A percentile compares a stretch with the other conserved stretches of the same genome.
These are phyloP conservation scores for Escarpia spicata DNA, from an alignment of 2,888 invertebrate genomes.

Conservation along the genomic window DNA sequence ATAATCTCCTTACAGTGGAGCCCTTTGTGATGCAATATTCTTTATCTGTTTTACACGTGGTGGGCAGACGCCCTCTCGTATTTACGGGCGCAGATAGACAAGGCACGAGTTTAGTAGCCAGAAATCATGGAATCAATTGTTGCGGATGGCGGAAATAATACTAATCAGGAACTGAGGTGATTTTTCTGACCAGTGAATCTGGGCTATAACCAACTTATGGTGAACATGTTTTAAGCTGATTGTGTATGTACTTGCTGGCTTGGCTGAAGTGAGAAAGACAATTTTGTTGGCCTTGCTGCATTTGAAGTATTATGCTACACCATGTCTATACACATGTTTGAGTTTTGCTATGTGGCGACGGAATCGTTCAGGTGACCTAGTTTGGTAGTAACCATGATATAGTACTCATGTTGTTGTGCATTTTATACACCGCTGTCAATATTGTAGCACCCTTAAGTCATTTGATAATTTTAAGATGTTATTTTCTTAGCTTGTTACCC, in stretches of 20 bases:
- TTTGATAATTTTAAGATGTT: constrained; percentile 10
- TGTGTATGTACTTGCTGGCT: background rate
- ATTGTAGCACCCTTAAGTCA: background rate
- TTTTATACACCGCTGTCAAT: background rate
- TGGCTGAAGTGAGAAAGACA: background rate
- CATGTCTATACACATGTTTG: background rate
- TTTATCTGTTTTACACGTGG: background rate
- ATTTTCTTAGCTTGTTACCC: constrained; percentile 11
- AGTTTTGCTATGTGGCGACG: constrained; percentile 3
- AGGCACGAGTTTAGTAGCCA: background rate
- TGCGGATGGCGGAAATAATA: background rate
- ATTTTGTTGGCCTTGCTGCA: background rate
- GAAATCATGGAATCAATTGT: constrained; percentile 11
- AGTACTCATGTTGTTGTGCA: constrained; percentile 16
- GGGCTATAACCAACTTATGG: background rate
- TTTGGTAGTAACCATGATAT: constrained; percentile 7
- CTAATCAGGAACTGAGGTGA: background rate
- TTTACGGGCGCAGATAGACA: background rate
- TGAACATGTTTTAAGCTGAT: constrained; percentile 7
- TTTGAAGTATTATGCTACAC: background rate
- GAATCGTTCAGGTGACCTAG: constrained; percentile 16
- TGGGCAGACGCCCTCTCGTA: background rate
- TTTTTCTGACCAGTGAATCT: background rate
- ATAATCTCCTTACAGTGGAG: background rate
- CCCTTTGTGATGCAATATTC: constrained; percentile 13